Base-by-base conservation (phyloP, 2,888 invertebrate species). In the Dynastes tityus region DNA sequence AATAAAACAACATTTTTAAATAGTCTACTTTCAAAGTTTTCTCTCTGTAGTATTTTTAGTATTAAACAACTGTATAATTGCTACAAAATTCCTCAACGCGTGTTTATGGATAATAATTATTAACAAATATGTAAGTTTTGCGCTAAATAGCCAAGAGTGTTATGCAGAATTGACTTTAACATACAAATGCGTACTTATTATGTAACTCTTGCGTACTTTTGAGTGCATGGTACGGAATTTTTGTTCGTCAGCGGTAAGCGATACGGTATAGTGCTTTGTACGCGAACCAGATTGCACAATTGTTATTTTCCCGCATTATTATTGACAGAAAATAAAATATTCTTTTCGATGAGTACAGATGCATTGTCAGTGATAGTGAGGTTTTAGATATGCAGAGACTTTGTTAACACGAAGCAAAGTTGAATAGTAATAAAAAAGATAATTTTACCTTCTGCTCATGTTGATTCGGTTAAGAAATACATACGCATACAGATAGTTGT, bases 181-280 rank as follows among this genome's bases (percentile, higher is more conserved):
- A 67, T 9, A 73, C n/a, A 74, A 74, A 45, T 53, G 8, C 22
- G 61, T 61, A 61, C 27, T 74, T 74, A 74, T 74, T 74, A 74
- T 74, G 73, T 74, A 74, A 74, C 45, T 40, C 45, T 63, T 45
- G 49, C 73, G 73, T 74, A 61, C 73, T 58, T 27, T 22, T 22
- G 32, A 63, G 73, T 74, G 73, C 73, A 61, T 61, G 73, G 73
- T 74, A 74, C 73, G 61, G 58, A 40, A 61, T 74, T 74, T 67
- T 61, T 74, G 61, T 74, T 22, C 49, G 61, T 61, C 73, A 74
- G 61, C 73, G 58, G 73, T 73, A 73, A 73, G 61, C 73, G 58
- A 61, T 40, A 73, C 40, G 73, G 61, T 22, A 63, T 71, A 61
- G 40, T 16, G 61, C 49, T 61, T 45, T 61, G 73, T 74, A 74